Conservation (phyloP, 1,140 invertebrate genomes). For the Andricus grossulariae region DNA sequence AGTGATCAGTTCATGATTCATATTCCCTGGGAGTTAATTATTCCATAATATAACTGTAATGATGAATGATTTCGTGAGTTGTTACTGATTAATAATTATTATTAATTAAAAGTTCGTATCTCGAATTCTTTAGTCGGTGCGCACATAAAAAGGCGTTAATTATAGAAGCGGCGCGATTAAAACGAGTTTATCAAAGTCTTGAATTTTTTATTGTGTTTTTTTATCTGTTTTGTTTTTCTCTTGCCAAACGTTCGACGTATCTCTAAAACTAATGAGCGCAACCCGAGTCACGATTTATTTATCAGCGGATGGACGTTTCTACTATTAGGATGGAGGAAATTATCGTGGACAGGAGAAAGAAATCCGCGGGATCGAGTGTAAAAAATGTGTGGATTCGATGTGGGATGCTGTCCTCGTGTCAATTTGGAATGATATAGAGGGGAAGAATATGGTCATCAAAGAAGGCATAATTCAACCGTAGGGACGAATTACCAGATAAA, state of each 20-base stretch:
- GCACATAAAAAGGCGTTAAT: constrained; percentile 2
- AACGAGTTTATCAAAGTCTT: constrained; percentile 19
- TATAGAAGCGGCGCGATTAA: neutral
- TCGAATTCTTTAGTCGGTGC: neutral
- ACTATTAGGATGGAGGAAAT: neutral
- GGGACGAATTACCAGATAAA: too few relatives aligned
- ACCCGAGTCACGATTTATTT: neutral
- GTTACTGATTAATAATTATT: constrained; percentile 11
- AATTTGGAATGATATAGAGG: too few relatives aligned
- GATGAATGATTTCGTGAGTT: neutral
- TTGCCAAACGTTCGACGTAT: constrained; percentile 15
- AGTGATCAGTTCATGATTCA: too few relatives aligned
- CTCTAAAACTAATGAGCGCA: neutral
- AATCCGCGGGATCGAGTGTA: neutral
- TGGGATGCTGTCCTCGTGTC: too few relatives aligned
- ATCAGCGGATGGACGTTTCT: neutral
- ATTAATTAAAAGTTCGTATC: neutral
- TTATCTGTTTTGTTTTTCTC: neutral
- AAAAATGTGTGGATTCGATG: too few relatives aligned
- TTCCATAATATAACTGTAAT: too few relatives aligned
- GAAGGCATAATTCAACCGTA: too few relatives aligned
- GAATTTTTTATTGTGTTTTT: neutral
- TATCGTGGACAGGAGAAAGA: neutral
- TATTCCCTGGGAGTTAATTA: too few relatives aligned
- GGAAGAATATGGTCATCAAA: too few relatives aligned